Evolutionary conservation across 2,113 vertebrate genomes (phyloP), one percentile per base, ranked within the genome.

Genomic region (Microtus ochrogaster): DNA sequence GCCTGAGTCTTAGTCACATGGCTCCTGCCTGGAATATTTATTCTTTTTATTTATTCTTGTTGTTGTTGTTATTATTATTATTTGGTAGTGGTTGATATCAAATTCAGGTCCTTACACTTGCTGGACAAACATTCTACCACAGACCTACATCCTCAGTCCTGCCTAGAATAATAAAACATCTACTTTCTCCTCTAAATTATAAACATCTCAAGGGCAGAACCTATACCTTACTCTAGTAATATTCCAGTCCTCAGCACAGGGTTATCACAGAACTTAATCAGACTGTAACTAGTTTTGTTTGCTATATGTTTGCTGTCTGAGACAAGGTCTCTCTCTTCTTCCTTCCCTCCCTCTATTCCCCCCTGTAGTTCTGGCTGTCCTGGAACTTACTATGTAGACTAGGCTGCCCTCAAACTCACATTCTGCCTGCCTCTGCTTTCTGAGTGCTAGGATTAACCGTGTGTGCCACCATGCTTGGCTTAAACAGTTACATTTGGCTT

Each of bases 401-500:
- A 81, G 33, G 33, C 33, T 58, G 49, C 9, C 19, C 78, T 81
- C 0, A 5, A 58, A 81, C 52, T 24, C 30, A 58, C 28, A 19
- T 21, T 81, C 17, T 21, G 2, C 78, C 49, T 55, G 78, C 19
- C 30, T 52, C 77, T 21, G 49, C 4, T 52, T 81, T 36, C 11
- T 7, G 33, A 58, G 78, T n/a, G 19, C 49, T 81, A 4, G 49
- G 44, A 58, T 16, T 81, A 17, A 55, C 5, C 5, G 33, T n/a
- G 47, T 52, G 33, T 6, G 19, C 78, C 52, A n/a, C 10, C 10
- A 58, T 10, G 11, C 33, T 52, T 81, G 19, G 95, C 83, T 92
- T 74, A 79, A 88, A 89, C 21, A 90, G 28, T 83, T 89, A 76
- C 22, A 77, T 73, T 81, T 96, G 86, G 47, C 44, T 88, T 96